Base-by-base conservation (phyloP, 2,113 vertebrate species). In the Hylia prasina region DNA sequence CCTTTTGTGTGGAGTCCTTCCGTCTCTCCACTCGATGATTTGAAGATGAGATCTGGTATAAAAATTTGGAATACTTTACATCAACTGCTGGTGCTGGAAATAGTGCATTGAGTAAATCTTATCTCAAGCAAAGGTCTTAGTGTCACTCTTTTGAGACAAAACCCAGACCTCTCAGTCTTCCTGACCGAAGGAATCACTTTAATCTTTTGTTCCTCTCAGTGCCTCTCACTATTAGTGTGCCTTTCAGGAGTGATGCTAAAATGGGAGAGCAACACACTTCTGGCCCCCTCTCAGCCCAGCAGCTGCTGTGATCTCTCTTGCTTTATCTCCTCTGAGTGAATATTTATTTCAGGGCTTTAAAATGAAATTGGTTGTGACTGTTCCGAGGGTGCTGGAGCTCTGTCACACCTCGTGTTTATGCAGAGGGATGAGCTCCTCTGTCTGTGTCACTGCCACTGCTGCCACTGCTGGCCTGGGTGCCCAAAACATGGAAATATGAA, bases 341-440 rank as follows among this genome's bases (percentile, higher is more conserved):
- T 60, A 12, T 56, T 73, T 51, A 61, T 87, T 82, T 57, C 45
- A 47, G 14, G 24, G 15, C 24, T 48, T 87, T 72, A 30, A 15
- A 64, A 6, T 12, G 8, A 40, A 65, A 39, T 17, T 17, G 11
- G 6, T 20, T 40, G 48, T 42, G 71, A 11, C 33, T 33, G 10
- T 56, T 80, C 44, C 0, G 4, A 68, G 28, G 35, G 31, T 54
- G 27, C 33, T 75, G 2, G 4, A 66, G 13, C 35, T 69, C 69
- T 57, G 15, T 50, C 68, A 6, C 24, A 3, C 16, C 21, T 47
- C 6, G 0, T 47, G 45, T 16, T 40, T 11, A 0, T 15, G 28
- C 21, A n/a, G 47, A 17, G 63, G 42, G 17, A 65, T 2, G 35
- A 83, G 10, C 16, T 17, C n/a, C n/a, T 65, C 14, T 39, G 20